Percentiles rank a stretch among this genome's conserved stretches.
Conservation (phyloP, 2,888 invertebrate species). For the Teinopalpus imperialis region DNA sequence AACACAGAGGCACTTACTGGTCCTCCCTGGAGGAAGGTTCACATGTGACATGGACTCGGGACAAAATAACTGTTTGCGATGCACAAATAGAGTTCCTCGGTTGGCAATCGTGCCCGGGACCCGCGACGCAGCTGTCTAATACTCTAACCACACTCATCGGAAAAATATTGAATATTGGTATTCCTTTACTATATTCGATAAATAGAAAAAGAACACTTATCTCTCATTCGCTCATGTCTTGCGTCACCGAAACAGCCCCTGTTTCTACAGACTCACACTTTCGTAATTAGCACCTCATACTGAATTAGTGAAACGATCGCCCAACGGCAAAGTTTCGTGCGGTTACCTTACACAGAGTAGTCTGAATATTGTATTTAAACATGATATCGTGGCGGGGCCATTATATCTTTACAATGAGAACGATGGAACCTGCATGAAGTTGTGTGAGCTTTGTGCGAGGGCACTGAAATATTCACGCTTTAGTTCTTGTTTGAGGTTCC, state of each 20-base stretch:
- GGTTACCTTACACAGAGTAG: constrained; percentile 11
- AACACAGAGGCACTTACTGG: too few species aligned
- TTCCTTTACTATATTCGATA: too few species aligned
- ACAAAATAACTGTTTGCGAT: too few species aligned
- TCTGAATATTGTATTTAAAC: constrained; percentile 21
- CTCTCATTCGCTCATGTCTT: background rate
- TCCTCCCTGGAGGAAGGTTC: too few species aligned
- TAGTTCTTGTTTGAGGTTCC: too few species aligned
- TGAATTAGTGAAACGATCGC: constrained; percentile 35
- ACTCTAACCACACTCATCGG: too few species aligned
- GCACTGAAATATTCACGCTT: background rate
- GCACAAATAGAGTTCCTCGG: too few species aligned
- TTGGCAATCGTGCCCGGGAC: too few species aligned
- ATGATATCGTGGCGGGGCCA: background rate
- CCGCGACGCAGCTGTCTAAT: too few species aligned
- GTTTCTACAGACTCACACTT: constrained; percentile 28
- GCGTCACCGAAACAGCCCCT: background rate
- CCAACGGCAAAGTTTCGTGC: constrained; percentile 24
- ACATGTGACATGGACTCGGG: too few species aligned
- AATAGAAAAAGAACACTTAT: too few species aligned
- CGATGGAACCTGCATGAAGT: background rate
- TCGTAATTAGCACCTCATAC: constrained; percentile 41
- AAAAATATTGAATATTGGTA: too few species aligned
- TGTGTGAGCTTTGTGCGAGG: background rate
- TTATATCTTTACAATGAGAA: background rate